phyloP scores from a whole-genome alignment of 2,888 invertebrate genomes.

The Dione juno region DNA sequence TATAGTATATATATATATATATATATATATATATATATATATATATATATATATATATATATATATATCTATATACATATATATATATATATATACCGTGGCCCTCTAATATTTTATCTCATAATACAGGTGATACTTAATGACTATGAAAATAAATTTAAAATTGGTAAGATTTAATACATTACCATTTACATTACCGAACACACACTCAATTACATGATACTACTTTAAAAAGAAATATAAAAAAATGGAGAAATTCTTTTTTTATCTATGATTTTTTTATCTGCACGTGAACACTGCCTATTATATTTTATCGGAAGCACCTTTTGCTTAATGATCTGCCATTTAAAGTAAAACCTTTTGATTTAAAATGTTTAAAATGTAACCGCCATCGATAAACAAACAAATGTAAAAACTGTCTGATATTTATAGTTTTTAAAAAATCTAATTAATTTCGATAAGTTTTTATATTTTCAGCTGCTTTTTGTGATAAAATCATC shows the following conservation, averaged over 20 bases:
- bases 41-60: no score
- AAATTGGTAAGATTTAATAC: no score
- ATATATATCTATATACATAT: not conserved
- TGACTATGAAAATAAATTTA: no score
- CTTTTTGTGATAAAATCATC: slow-evolving; percentile 21
- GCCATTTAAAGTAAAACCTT: not conserved
- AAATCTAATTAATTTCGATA: slow-evolving; percentile 14
- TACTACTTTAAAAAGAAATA: not conserved
- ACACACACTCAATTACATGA: no score
- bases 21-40: no score
- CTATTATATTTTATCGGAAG: not conserved
- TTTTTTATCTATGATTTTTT: slow-evolving; percentile 1
- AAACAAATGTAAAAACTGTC: slow-evolving; percentile 15
- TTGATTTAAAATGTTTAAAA: slow-evolving; percentile 8
- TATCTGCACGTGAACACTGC: not conserved
- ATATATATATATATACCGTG: not conserved
- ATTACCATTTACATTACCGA: no score
- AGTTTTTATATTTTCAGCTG: slow-evolving; percentile 18
- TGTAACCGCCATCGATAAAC: slow-evolving; percentile 12
- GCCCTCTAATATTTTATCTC: not conserved
- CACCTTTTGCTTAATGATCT: slow-evolving; percentile 14
- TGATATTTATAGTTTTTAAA: slow-evolving; percentile 19
- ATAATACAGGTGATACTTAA: slow-evolving; percentile 5
- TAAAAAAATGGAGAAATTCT: not conserved
- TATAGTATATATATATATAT: no score